A percentile compares a stretch with the other conserved stretches of the same genome.
phyloP scores from a whole-genome alignment of 2,797 vertebrate species.

The Melanogrammus aeglefinus region DNA sequence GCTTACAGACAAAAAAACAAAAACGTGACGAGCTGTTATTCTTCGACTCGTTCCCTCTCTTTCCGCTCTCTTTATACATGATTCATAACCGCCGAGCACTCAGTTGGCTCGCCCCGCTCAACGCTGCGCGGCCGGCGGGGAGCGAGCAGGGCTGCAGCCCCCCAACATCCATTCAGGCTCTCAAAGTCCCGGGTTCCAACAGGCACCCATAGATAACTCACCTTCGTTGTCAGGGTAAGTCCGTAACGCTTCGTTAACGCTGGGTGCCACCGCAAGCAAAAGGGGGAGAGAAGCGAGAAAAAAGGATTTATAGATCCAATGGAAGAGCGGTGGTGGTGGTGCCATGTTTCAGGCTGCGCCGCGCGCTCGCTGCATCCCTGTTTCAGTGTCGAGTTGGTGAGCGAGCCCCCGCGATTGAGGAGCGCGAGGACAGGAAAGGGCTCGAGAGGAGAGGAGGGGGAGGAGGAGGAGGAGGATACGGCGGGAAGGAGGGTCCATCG shows the following conservation, averaged over 20 bases:
- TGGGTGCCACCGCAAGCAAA: slow-evolving; percentile 58
- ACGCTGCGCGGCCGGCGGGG: no score
- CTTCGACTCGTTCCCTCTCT: background rate
- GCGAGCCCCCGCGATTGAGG: slow-evolving; percentile 65
- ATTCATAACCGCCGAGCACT: slow-evolving; percentile 57
- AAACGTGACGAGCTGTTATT: slow-evolving; percentile 58
- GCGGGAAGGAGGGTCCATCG: slow-evolving; percentile 67
- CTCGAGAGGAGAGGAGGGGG: slow-evolving; percentile 1
- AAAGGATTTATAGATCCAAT: slow-evolving; percentile 78
- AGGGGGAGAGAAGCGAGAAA: slow-evolving; percentile 59
- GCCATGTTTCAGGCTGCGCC: slow-evolving; percentile 82
- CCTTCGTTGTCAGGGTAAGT: slow-evolving; percentile 84
- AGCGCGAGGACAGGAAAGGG: slow-evolving; percentile 36
- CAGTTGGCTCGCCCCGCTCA: no score
- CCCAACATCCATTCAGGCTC: background rate
- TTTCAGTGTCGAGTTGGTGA: slow-evolving; percentile 71
- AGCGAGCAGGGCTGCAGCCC: no score
- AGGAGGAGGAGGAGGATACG: slow-evolving; percentile 34
- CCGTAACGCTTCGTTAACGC: slow-evolving; percentile 61
- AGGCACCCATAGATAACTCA: slow-evolving; percentile 45
- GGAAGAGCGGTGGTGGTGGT: slow-evolving; percentile 58
- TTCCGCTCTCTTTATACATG: slow-evolving; percentile 47
- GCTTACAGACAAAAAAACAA: slow-evolving; percentile 39
- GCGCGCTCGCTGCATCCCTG: slow-evolving; percentile 80
- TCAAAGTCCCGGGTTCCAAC: slow-evolving; percentile 11